Conservation (phyloP, 2,888 invertebrate genomes). For the Spodoptera picta region DNA sequence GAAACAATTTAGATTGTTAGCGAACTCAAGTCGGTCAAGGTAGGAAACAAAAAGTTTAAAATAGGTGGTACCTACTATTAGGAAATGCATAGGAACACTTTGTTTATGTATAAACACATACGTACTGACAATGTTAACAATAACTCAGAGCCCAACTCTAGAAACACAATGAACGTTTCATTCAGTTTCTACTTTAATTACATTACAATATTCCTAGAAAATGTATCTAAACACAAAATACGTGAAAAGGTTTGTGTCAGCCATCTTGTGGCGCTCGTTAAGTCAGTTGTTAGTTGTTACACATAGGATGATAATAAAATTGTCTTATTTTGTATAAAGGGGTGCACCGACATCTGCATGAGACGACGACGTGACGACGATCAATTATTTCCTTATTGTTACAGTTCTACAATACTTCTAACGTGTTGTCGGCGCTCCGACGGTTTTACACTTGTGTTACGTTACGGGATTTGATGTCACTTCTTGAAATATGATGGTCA, state of each 20-base stretch:
- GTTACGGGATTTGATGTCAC: slow-evolving; percentile 32
- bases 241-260: slow-evolving; percentile 76
- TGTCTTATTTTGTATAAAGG: slow-evolving; percentile 64
- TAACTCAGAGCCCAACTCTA: too few relatives aligned
- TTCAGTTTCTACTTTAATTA: slow-evolving; percentile 28
- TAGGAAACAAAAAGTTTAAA: too few relatives aligned
- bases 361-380: slow-evolving; percentile 66
- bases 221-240: slow-evolving; percentile 48
- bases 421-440: slow-evolving; percentile 77
- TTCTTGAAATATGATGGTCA: too few relatives aligned
- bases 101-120: too few relatives aligned
- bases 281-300: slow-evolving; percentile 48
- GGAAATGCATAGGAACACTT: too few relatives aligned
- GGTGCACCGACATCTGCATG: slow-evolving; percentile 80
- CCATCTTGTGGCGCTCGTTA: slow-evolving; percentile 65
- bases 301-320: slow-evolving; percentile 74
- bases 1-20: too few relatives aligned
- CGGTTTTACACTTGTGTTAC: slow-evolving; percentile 50
- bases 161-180: too few relatives aligned
- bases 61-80: too few relatives aligned
- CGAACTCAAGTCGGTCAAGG: too few relatives aligned
- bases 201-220: slow-evolving; percentile 32
- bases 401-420: slow-evolving; percentile 74
- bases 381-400: slow-evolving; percentile 84
- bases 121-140: too few relatives aligned